Evolutionary conservation across 2,113 vertebrate species (phyloP).

Genomic region (Neoarius graeffei): DNA sequence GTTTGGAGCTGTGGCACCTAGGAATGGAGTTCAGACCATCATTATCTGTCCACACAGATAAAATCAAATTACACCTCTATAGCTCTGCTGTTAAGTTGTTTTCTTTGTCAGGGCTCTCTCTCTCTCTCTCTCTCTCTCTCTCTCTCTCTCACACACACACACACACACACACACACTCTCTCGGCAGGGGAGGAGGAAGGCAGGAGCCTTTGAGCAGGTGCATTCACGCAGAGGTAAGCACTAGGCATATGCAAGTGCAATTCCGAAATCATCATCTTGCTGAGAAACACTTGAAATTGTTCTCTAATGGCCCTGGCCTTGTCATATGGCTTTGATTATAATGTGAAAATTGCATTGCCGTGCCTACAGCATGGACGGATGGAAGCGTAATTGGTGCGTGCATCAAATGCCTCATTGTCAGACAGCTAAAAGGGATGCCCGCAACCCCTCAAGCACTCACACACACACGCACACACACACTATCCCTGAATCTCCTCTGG

Average conservation of each 20-base stretch:
- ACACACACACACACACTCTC: conserved; percentile 23
- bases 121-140: conserved; percentile 3
- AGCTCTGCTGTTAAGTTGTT: conserved; percentile 58
- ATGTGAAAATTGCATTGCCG: conserved; percentile 87
- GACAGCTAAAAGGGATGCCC: conserved; percentile 66
- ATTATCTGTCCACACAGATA: conserved; percentile 61
- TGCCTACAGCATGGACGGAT: conserved; percentile 83
- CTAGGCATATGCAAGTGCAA: conserved; percentile 89
- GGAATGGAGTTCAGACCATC: conserved; percentile 60
- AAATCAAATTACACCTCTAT: conserved; percentile 61
- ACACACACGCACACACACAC: conserved; percentile 14
- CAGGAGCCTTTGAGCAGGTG: conserved; percentile 71
- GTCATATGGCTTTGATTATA: conserved; percentile 91
- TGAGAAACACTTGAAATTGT: conserved; percentile 87
- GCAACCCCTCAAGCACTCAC: conserved; percentile 8
- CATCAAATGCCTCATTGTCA: conserved; percentile 73
- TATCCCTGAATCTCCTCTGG: conserved; percentile 64
- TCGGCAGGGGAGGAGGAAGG: conserved; percentile 60
- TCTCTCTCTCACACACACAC: conserved; percentile 8
- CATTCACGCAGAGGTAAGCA: conserved; percentile 81
- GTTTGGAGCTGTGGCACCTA: conserved; percentile 47
- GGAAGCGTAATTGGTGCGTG: conserved; percentile 89
- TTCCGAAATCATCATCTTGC: conserved; percentile 89
- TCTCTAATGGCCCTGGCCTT: conserved; percentile 88
- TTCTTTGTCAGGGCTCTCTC: conserved; percentile 48